Percentiles rank a stretch among this genome's conserved stretches.
Evolutionary conservation across 2,888 invertebrate genomes (phyloP).

Genomic region (Cephalotes varians): DNA sequence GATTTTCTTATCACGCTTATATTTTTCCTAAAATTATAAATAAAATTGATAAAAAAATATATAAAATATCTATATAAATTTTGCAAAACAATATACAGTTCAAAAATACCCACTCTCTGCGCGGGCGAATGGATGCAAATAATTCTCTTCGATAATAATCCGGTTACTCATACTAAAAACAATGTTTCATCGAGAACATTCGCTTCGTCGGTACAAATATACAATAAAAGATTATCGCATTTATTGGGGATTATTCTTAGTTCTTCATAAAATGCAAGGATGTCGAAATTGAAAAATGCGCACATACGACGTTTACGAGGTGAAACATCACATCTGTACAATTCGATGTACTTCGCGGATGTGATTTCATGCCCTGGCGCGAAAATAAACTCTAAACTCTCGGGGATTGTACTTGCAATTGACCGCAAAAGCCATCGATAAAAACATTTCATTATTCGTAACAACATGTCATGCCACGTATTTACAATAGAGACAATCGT

Average conservation of each 20-base stretch:
- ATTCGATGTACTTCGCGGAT: conserved; percentile 14
- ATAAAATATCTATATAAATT: neutral
- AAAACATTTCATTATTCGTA: conserved; percentile 16
- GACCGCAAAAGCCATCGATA: neutral
- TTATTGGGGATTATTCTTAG: neutral
- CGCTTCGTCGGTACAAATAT: neutral
- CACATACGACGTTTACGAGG: conserved; percentile 13
- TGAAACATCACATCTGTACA: neutral
- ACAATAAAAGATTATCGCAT: conserved; percentile 4
- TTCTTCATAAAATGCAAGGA: neutral
- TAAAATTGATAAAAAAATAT: conserved; percentile 16
- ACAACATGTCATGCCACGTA: neutral
- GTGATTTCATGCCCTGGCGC: neutral
- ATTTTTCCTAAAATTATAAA: neutral
- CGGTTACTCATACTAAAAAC: conserved; percentile 28
- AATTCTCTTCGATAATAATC: conserved; percentile 38
- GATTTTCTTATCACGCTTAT: neutral
- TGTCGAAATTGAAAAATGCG: neutral
- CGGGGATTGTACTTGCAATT: neutral
- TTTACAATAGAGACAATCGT: neutral
- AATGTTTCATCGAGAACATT: neutral
- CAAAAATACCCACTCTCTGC: conserved; percentile 8
- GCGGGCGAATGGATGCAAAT: conserved; percentile 26
- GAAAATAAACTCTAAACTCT: conserved; percentile 9
- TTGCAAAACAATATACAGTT: conserved; percentile 1